Conservation (phyloP, 2,888 invertebrate genomes). For the Sarcophaga carnaria region DNA sequence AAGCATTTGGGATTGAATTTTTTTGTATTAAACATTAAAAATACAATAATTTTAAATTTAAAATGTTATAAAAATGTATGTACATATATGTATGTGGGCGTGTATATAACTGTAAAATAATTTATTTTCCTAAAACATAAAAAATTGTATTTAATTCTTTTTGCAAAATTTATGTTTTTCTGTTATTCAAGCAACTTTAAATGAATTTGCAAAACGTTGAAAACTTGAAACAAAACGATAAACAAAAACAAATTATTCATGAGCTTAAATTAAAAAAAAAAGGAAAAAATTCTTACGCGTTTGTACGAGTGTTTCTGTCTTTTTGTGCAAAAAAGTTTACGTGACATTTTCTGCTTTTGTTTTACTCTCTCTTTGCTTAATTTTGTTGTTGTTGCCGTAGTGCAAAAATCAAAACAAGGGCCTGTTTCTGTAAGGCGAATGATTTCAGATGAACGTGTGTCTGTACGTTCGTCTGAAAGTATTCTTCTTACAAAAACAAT, state of each 20-base stretch:
- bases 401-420: slow-evolving; percentile 22
- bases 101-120: too few relatives aligned
- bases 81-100: too few relatives aligned
- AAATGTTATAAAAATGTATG: too few relatives aligned
- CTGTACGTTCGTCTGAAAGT: too few relatives aligned
- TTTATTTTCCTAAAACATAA: too few relatives aligned
- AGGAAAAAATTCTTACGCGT: neutral
- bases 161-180: slow-evolving; percentile 13
- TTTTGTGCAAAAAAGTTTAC: neutral
- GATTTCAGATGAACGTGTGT: too few relatives aligned
- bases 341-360: neutral
- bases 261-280: slow-evolving; percentile 30
- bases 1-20: neutral
- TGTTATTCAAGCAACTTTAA: too few relatives aligned
- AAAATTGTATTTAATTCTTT: slow-evolving; percentile 7
- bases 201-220: neutral
- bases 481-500: neutral
- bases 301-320: neutral
- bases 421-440: too few relatives aligned
- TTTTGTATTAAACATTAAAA: slow-evolving; percentile 15
- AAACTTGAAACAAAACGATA: neutral
- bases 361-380: neutral
- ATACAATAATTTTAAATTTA: neutral
- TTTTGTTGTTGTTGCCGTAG: neutral
- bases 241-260: slow-evolving; percentile 49